Conservation (phyloP, 92 coral and sea anemone species). For the Epizoanthus scotinus region DNA sequence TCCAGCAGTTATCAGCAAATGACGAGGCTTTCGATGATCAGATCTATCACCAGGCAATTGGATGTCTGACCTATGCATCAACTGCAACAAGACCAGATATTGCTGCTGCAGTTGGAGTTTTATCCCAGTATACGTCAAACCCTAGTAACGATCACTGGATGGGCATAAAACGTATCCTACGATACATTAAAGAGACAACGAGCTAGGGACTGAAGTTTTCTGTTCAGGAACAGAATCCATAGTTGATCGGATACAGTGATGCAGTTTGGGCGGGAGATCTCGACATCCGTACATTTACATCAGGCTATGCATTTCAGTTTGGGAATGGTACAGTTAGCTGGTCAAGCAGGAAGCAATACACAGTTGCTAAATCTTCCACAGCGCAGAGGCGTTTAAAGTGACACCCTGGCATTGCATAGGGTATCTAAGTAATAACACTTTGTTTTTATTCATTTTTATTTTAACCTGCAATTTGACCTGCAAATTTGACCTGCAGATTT, state of each 20-base stretch:
- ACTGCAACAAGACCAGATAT: slow-evolving; percentile 35
- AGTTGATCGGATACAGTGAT: slow-evolving; percentile 43
- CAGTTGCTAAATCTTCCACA: too few species aligned
- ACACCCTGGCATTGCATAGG: too few species aligned
- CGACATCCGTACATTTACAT: too few species aligned
- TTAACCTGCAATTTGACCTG: too few species aligned
- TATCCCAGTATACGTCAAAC: slow-evolving; percentile 37
- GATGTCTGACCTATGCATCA: slow-evolving; percentile 33
- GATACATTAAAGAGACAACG: slow-evolving; percentile 58
- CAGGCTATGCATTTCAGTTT: too few species aligned
- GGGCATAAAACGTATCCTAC: slow-evolving; percentile 24
- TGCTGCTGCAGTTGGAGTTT: slow-evolving; percentile 30
- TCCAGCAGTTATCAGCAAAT: slow-evolving; percentile 23
- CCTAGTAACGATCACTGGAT: slow-evolving; percentile 40
- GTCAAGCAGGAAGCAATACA: too few species aligned
- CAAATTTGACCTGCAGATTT: too few species aligned
- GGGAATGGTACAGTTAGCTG: too few species aligned
- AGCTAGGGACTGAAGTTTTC: slow-evolving; percentile 42
- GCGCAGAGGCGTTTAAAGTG: too few species aligned
- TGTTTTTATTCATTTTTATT: too few species aligned
- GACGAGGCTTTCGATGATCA: slow-evolving; percentile 11
- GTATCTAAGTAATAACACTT: too few species aligned
- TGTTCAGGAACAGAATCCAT: slow-evolving; percentile 9
- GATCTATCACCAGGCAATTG: slow-evolving; percentile 33
- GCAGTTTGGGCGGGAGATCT: too few species aligned